Evolutionary conservation across 2,113 vertebrate genomes (phyloP).

Genomic region (Hepsetus odoe): DNA sequence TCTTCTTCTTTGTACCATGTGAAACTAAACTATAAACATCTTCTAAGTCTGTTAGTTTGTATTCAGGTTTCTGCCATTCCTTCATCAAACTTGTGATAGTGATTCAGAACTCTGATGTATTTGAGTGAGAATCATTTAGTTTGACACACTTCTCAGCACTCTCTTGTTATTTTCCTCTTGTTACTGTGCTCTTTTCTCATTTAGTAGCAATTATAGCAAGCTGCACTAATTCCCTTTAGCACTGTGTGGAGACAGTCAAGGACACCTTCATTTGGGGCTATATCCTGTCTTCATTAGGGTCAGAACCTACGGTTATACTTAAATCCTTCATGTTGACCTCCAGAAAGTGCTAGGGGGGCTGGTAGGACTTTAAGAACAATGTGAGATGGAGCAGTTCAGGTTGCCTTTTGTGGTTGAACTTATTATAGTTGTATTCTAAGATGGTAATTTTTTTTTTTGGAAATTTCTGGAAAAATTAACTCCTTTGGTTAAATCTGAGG

Average conservation of each 20-base stretch:
- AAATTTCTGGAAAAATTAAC: too few species aligned
- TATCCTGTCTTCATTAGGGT: conserved; percentile 15
- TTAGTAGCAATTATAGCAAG: conserved; percentile 46
- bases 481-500: too few species aligned
- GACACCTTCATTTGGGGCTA: conserved; percentile 46
- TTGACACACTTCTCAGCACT: conserved; percentile 38
- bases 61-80: not conserved
- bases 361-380: not conserved
- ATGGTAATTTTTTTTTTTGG: too few species aligned
- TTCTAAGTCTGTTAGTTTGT: not conserved
- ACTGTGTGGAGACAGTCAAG: conserved; percentile 43
- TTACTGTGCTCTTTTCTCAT: conserved; percentile 37
- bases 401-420: not conserved
- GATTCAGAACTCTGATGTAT: conserved; percentile 1
- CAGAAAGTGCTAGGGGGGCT: conserved; percentile 18
- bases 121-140: conserved; percentile 6
- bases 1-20: too few species aligned
- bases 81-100: not conserved
- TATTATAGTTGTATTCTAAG: not conserved
- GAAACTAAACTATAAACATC: too few species aligned
- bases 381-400: not conserved
- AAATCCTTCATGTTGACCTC: conserved; percentile 23
- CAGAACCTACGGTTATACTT: not conserved
- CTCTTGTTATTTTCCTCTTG: conserved; percentile 41
- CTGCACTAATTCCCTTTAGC: conserved; percentile 49